These are phyloP conservation scores for Rhagium mordax DNA, from an alignment of 2,888 invertebrate genomes.

Conservation along the genomic window DNA sequence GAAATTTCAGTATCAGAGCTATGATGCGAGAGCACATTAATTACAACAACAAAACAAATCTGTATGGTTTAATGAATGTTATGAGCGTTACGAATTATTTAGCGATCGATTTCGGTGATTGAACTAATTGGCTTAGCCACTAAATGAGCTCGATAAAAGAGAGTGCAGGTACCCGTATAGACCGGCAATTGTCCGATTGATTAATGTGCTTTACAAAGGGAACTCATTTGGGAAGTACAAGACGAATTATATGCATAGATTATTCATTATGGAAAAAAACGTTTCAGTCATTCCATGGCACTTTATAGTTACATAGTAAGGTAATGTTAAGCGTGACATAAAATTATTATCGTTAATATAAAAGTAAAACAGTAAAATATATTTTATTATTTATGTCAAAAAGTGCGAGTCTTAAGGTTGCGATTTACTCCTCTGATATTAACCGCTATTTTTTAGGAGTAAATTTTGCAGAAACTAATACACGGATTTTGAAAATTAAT, in stretches of 20 bases:
- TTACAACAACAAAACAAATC: neutral
- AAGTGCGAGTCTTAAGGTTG: too few species aligned
- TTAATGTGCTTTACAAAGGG: neutral
- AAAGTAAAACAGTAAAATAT: too few species aligned
- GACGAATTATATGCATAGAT: neutral
- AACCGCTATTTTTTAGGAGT: too few species aligned
- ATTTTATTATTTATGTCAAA: too few species aligned
- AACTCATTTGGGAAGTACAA: neutral
- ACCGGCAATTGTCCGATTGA: neutral
- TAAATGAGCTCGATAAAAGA: neutral
- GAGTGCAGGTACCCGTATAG: conserved; percentile 8
- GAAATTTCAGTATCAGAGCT: neutral
- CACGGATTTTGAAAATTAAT: too few species aligned
- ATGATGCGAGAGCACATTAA: neutral
- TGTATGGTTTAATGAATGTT: neutral
- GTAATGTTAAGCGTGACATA: too few species aligned
- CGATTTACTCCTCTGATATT: too few species aligned
- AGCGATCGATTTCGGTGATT: neutral
- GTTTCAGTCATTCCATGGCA: too few species aligned
- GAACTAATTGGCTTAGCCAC: neutral
- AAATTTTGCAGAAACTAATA: too few species aligned
- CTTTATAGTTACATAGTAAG: too few species aligned
- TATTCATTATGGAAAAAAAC: too few species aligned
- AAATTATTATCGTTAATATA: too few species aligned
- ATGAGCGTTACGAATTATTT: neutral